Percentiles rank a stretch among this genome's conserved stretches.
Evolutionary conservation across 92 coral and sea anemone genomes (phyloP).

Genomic region (Epizoanthus stellaris): DNA sequence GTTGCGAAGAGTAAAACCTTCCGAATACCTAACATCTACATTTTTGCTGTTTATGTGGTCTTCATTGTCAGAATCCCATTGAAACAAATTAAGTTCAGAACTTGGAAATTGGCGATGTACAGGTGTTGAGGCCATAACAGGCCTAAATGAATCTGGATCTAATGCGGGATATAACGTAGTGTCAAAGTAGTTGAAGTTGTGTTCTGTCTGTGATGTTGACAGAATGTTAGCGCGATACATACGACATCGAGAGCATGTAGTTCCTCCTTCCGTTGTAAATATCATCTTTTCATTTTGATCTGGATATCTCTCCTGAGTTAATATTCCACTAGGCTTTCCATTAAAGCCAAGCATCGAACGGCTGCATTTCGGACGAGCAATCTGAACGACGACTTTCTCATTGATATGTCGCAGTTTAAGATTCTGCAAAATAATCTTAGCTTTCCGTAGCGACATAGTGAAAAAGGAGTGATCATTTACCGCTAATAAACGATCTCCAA

Average conservation of each 20-base stretch:
- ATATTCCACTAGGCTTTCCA: no score
- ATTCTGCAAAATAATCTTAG: not conserved
- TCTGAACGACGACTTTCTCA: not conserved
- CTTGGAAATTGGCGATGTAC: not conserved
- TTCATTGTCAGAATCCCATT: no score
- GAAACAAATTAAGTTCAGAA: not conserved
- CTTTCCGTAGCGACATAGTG: not conserved
- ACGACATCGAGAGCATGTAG: no score
- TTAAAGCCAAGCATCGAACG: not conserved
- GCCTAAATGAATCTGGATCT: not conserved
- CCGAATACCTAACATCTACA: not conserved
- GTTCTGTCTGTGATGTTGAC: not conserved
- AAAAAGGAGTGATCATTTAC: not conserved
- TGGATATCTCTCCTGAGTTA: no score
- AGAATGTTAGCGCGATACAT: no score
- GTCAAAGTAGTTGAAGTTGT: not conserved
- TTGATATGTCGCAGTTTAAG: not conserved
- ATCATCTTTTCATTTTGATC: no score
- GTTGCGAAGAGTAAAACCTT: not conserved
- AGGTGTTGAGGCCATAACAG: constrained; percentile 9
- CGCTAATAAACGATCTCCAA: not conserved
- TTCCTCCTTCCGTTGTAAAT: no score
- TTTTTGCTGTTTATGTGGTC: no score
- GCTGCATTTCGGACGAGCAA: not conserved
- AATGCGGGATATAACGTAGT: not conserved